Evolutionary conservation across 2,797 vertebrate species (phyloP).

Genomic region (Anolis apletophallus): DNA sequence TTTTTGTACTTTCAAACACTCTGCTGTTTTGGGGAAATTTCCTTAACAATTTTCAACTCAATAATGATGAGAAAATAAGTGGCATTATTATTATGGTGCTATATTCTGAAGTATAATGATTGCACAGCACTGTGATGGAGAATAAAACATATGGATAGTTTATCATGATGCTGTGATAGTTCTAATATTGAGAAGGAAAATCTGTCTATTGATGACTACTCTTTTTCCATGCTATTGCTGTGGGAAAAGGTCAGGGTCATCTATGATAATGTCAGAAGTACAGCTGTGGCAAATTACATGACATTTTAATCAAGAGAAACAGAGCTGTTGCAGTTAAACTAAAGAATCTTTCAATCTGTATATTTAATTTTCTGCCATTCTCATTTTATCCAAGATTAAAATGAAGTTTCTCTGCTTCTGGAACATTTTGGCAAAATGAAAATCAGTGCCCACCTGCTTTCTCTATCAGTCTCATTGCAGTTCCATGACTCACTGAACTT

Average conservation of each 20-base stretch:
- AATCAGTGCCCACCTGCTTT: conserved; percentile 9
- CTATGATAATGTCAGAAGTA: conserved; percentile 40
- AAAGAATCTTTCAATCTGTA: conserved; percentile 5
- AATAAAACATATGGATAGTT: background rate
- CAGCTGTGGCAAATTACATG: conserved; percentile 21
- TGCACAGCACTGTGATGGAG: background rate
- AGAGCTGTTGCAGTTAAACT: conserved; percentile 25
- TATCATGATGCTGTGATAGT: background rate
- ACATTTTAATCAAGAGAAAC: conserved; percentile 24
- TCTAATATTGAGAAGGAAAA: conserved; percentile 26
- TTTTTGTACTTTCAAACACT: background rate
- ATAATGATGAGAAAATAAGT: background rate
- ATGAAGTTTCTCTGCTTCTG: conserved; percentile 12
- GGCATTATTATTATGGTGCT: background rate
- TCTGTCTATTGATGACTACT: conserved; percentile 8
- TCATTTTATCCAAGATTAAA: conserved; percentile 27
- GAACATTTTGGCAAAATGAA: conserved; percentile 10
- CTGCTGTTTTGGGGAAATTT: background rate
- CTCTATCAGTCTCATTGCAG: conserved; percentile 22
- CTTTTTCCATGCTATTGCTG: background rate
- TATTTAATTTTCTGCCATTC: conserved; percentile 15
- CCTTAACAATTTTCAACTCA: no score
- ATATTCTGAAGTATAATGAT: background rate
- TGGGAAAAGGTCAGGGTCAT: conserved; percentile 24
- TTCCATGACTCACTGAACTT: conserved; percentile 17